Percentiles rank a stretch among this genome's conserved stretches.
phyloP scores from a whole-genome alignment of 1,140 invertebrate species.

The Danaus plexippus region DNA sequence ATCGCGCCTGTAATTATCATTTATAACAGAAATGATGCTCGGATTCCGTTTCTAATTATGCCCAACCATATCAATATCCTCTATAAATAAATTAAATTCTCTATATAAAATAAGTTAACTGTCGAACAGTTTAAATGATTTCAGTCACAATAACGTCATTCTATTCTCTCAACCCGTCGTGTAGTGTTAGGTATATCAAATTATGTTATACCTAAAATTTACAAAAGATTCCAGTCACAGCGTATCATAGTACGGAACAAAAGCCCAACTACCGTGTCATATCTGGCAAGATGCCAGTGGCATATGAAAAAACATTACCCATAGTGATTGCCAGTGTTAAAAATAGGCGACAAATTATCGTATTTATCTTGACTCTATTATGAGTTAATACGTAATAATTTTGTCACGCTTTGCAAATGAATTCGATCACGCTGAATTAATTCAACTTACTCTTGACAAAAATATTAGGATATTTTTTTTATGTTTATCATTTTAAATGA shows the following conservation, averaged over 20 bases:
- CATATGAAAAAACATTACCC: conserved; percentile 19
- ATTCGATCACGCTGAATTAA: no score
- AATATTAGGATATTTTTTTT: no score
- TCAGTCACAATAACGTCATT: no score
- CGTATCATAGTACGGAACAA: no score
- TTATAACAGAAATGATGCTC: conserved; percentile 17
- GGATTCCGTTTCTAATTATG: conserved; percentile 11
- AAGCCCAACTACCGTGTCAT: conserved; percentile 8
- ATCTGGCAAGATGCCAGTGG: conserved; percentile 14
- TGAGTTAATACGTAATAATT: neutral
- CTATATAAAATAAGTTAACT: neutral
- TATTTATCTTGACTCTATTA: conserved; percentile 13
- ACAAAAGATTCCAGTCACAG: no score
- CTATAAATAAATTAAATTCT: conserved; percentile 4
- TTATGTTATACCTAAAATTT: no score
- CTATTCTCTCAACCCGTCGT: no score
- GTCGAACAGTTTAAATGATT: no score
- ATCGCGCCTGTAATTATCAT: conserved; percentile 20
- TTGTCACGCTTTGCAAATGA: no score
- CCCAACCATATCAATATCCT: neutral
- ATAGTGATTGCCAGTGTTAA: conserved; percentile 16
- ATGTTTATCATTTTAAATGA: no score
- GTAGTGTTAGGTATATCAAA: no score
- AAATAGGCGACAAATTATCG: conserved; percentile 21
- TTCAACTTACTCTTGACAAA: no score